Evolutionary conservation across 2,113 vertebrate species (phyloP).

Genomic region (Leucopternis melanops): DNA sequence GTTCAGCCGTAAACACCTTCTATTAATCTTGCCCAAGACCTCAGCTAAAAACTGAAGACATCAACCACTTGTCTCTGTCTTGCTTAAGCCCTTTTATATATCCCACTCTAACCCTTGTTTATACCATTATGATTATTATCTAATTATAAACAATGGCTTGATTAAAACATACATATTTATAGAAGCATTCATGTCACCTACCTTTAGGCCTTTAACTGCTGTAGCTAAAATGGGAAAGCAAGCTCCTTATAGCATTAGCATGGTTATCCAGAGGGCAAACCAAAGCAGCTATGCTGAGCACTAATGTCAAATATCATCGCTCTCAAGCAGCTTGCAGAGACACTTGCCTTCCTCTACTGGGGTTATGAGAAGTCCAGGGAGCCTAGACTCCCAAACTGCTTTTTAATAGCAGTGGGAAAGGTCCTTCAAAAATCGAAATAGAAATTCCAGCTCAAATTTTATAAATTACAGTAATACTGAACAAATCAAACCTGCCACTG

Average conservation of each 20-base stretch:
- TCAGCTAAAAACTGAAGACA: neutral
- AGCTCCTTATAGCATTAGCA: slow-evolving; percentile 25
- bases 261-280: slow-evolving; percentile 23
- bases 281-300: neutral
- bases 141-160: slow-evolving; percentile 12
- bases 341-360: neutral
- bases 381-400: neutral
- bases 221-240: slow-evolving; percentile 35
- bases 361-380: neutral
- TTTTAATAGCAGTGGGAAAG: neutral
- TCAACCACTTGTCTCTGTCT: neutral
- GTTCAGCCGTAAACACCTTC: neutral
- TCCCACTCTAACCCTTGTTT: neutral
- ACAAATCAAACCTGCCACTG: neutral
- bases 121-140: neutral
- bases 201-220: slow-evolving; percentile 7
- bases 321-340: neutral
- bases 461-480: neutral
- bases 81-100: neutral
- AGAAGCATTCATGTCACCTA: slow-evolving; percentile 15
- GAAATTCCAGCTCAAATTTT: neutral
- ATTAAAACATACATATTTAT: slow-evolving; percentile 37
- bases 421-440: neutral
- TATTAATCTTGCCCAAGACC: neutral
- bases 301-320: neutral